These are phyloP conservation scores for Macroglossus sobrinus DNA, from an alignment of 2,113 vertebrate species.

Conservation along the genomic window DNA sequence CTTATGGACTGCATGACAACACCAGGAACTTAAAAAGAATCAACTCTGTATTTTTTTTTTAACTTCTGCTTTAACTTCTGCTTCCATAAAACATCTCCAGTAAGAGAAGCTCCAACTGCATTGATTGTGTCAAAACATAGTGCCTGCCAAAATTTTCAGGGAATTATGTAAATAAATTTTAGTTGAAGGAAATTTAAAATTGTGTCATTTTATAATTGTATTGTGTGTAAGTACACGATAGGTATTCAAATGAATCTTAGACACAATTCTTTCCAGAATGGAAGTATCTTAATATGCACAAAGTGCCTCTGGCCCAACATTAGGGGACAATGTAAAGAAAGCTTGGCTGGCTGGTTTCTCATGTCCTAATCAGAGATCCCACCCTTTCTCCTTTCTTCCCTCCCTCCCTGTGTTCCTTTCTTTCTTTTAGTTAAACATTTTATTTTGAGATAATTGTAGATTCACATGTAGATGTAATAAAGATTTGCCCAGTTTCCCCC, in stretches of 20 bases:
- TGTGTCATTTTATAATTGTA: background rate
- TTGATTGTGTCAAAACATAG: background rate
- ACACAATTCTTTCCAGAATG: background rate
- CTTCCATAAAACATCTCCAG: background rate
- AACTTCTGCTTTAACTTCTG: background rate
- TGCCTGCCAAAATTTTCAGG: background rate
- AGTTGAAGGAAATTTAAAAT: background rate
- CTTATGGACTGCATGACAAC: background rate
- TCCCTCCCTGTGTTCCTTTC: background rate
- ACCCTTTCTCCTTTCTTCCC: rapidly evolving
- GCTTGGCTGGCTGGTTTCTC: background rate
- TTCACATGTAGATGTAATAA: background rate
- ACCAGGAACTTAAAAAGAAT: background rate
- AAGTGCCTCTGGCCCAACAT: background rate
- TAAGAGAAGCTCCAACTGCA: background rate
- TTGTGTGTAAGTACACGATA: background rate
- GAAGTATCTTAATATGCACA: background rate
- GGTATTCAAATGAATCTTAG: background rate
- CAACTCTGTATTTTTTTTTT: background rate
- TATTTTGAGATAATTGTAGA: background rate
- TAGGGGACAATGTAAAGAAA: background rate
- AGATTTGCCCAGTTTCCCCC: background rate
- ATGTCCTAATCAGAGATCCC: background rate
- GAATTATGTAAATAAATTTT: background rate
- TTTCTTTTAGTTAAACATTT: background rate